phyloP scores from a whole-genome alignment of 2,888 invertebrate genomes.

The Agelastica alni region DNA sequence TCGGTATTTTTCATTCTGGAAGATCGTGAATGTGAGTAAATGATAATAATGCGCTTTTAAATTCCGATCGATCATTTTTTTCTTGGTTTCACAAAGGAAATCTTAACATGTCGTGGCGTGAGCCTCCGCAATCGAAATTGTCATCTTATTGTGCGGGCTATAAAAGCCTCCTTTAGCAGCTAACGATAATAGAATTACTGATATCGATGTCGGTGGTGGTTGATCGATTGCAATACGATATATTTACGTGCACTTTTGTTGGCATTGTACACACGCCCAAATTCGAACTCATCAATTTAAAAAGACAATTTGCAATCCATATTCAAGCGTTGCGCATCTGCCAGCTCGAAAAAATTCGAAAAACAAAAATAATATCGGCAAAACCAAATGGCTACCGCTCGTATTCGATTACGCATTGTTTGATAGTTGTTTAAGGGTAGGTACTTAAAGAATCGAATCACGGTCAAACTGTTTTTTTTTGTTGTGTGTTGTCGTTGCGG shows the following conservation, averaged over 20 bases:
- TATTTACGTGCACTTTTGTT: constrained; percentile 33
- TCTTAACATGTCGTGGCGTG: constrained; percentile 33
- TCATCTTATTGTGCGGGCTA: constrained; percentile 24
- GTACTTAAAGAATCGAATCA: constrained; percentile 21
- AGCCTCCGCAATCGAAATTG: constrained; percentile 31
- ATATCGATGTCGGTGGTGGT: constrained; percentile 41
- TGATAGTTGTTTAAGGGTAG: constrained; percentile 25
- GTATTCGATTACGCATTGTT: constrained; percentile 40
- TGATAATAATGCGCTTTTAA: no score
- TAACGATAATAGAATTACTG: constrained; percentile 41
- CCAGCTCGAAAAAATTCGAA: constrained; percentile 32
- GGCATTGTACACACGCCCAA: constrained; percentile 25
- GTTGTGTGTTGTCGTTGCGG: no score
- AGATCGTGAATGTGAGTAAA: no score
- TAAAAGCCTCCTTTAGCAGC: constrained; percentile 30
- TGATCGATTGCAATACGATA: constrained; percentile 46
- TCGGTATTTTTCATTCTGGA: no score
- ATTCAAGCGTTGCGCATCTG: constrained; percentile 34
- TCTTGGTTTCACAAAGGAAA: constrained; percentile 13
- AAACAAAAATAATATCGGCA: constrained; percentile 34
- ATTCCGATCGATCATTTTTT: constrained; percentile 17
- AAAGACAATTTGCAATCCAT: constrained; percentile 34
- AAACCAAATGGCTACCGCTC: constrained; percentile 40
- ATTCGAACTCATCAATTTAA: constrained; percentile 33
- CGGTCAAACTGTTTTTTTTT: constrained; percentile 35